These are phyloP conservation scores for Auanema freiburgensis DNA, from an alignment of 2,888 invertebrate genomes.

Conservation along the genomic window DNA sequence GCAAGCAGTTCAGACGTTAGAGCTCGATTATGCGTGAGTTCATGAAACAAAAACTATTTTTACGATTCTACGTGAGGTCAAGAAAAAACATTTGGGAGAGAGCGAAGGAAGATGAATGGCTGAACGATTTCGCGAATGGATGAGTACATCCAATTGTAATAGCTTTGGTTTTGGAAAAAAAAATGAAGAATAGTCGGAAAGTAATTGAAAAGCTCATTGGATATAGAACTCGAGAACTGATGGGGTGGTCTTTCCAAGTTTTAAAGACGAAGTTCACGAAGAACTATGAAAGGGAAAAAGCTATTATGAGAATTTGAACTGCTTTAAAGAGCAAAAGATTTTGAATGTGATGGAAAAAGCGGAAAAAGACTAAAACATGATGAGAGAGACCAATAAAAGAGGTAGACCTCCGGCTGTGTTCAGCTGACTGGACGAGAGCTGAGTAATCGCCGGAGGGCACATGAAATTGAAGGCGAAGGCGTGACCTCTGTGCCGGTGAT, in stretches of 20 bases:
- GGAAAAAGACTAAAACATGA: slow-evolving; percentile 7
- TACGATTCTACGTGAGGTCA: background rate
- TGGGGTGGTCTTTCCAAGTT: too few relatives aligned
- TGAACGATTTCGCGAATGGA: too few relatives aligned
- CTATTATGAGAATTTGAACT: too few relatives aligned
- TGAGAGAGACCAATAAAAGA: too few relatives aligned
- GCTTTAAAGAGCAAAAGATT: too few relatives aligned
- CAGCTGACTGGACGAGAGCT: slow-evolving; percentile 9
- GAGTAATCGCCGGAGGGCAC: background rate
- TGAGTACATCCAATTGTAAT: too few relatives aligned
- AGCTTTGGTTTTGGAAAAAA: too few relatives aligned
- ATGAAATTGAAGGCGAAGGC: too few relatives aligned
- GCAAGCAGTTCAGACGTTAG: slow-evolving; percentile 2
- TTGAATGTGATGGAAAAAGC: background rate
- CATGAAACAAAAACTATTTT: slow-evolving; percentile 3
- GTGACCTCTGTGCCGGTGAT: too few relatives aligned
- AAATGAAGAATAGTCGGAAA: background rate
- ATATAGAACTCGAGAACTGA: too few relatives aligned
- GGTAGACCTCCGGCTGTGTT: background rate
- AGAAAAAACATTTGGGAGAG: background rate
- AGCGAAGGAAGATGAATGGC: slow-evolving; percentile 6
- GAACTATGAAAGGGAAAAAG: too few relatives aligned
- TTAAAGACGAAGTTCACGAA: too few relatives aligned
- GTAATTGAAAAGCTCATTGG: background rate
- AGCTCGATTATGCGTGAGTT: background rate